phyloP scores from a whole-genome alignment of 2,113 vertebrate genomes.

The Phyllostomus hastatus region DNA sequence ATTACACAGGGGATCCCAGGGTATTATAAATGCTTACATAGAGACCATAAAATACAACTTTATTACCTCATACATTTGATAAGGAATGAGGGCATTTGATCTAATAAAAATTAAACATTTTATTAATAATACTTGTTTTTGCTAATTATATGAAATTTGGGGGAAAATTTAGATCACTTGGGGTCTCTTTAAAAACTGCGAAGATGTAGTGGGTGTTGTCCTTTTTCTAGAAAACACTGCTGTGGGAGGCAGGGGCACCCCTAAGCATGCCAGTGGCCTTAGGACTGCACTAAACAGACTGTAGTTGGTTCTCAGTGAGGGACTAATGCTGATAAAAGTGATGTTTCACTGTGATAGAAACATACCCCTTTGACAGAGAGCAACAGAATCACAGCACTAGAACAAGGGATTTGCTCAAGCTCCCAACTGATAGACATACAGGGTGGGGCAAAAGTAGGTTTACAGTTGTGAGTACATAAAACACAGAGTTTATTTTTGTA shows the following conservation, averaged over 20 bases:
- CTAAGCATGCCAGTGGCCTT: accelerated
- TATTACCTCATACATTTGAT: neutral
- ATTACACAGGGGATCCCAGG: neutral
- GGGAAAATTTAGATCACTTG: neutral
- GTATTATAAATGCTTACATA: neutral
- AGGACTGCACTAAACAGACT: accelerated
- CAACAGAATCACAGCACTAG: neutral
- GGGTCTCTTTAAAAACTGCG: neutral
- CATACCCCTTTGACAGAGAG: neutral
- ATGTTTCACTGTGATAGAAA: neutral
- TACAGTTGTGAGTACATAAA: neutral
- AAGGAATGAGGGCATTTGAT: neutral
- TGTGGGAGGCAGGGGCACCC: neutral
- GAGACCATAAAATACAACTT: neutral
- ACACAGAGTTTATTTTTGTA: neutral
- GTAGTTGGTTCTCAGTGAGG: neutral
- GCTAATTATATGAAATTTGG: neutral
- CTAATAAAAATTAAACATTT: neutral
- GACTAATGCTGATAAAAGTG: neutral
- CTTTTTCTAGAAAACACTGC: neutral
- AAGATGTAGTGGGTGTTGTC: neutral
- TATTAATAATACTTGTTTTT: neutral
- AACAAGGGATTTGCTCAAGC: neutral
- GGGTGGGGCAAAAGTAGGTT: neutral
- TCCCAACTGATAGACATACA: accelerated